phyloP scores from a whole-genome alignment of 2,888 invertebrate species.

The Anodontia alba region DNA sequence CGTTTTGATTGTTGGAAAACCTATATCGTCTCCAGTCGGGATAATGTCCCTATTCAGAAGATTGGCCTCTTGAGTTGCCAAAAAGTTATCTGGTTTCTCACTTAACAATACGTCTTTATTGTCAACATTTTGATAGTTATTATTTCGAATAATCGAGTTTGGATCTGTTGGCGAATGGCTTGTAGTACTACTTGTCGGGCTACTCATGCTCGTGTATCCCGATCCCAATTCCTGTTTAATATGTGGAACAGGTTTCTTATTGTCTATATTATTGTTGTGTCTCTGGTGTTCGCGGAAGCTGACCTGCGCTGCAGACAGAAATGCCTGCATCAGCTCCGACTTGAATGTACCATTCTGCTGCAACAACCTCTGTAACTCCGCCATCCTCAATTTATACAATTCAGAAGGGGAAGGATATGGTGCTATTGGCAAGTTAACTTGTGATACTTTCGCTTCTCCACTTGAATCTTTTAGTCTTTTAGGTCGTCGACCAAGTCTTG shows the following conservation, averaged over 20 bases:
- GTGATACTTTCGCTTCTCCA: conserved; percentile 66
- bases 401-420: conserved; percentile 82
- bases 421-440: conserved; percentile 79
- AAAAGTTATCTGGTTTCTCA: conserved; percentile 10
- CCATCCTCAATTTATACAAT: conserved; percentile 80
- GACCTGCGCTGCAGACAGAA: conserved; percentile 77
- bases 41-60: conserved; percentile 7
- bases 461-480: conserved; percentile 83
- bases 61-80: conserved; percentile 1
- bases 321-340: conserved; percentile 80
- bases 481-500: conserved; percentile 84
- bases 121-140: conserved; percentile 40
- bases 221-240: conserved; percentile 60
- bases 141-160: conserved; percentile 27
- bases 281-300: conserved; percentile 77
- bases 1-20: conserved; percentile 35
- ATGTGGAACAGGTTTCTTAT: conserved; percentile 39
- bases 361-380: conserved; percentile 81
- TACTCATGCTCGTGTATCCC: conserved; percentile 73
- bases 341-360: conserved; percentile 80
- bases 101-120: conserved; percentile 11
- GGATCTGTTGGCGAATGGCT: conserved; percentile 67
- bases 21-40: background rate
- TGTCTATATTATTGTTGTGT: conserved; percentile 54
- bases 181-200: conserved; percentile 71